Base-by-base conservation (phyloP, 2,113 vertebrate genomes). In the Manacus vitellinus region DNA sequence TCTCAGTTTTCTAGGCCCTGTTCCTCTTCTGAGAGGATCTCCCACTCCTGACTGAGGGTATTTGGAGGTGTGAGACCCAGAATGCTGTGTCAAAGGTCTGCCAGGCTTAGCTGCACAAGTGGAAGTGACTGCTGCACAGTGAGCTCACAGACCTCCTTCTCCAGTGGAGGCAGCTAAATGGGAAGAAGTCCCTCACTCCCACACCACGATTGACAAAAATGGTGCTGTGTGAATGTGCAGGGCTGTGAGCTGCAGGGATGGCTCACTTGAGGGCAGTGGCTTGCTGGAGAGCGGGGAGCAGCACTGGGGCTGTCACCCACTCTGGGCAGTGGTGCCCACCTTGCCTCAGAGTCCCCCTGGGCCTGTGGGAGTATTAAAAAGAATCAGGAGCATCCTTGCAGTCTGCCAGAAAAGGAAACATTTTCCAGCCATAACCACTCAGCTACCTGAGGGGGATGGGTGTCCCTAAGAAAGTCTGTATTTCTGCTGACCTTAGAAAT, bases 141-240 rank as follows among this genome's bases (percentile, higher is more conserved):
- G 25, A 70, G 41, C 68, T 80, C 8, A 1, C 31, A 68, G 68
- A 21, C 23, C 35, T 63, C 39, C 75, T 83, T 67, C 70, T 85
- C 52, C 63, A 68, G 15, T 2, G 0, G 63, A 44, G 2, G 8
- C 8, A 49, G 55, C 28, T 66, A 22, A 28, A 37, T 7, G 49
- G 68, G 61, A 68, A 70, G 46, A 46, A 81, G 61, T 12, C 51
- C 11, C 43, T 66, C 1, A 3, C 6, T 89, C 37, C 46, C 44
- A 30, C 44, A 30, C n/a, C n/a, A 8, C 2, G 0, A 33, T 4
- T 15, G 24, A 24, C 68, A 47, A 54, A 33, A 27, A 1, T 9
- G 14, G 27, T 4, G 0, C 1, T 18, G 46, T 2, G 2, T 27
- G 73, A 55, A 28, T 1, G 3, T 3, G 2, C 1, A 4, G 56